A percentile compares a stretch with the other conserved stretches of the same genome.
Evolutionary conservation across 2,888 invertebrate species (phyloP).

Genomic region (Acleris laterana): DNA sequence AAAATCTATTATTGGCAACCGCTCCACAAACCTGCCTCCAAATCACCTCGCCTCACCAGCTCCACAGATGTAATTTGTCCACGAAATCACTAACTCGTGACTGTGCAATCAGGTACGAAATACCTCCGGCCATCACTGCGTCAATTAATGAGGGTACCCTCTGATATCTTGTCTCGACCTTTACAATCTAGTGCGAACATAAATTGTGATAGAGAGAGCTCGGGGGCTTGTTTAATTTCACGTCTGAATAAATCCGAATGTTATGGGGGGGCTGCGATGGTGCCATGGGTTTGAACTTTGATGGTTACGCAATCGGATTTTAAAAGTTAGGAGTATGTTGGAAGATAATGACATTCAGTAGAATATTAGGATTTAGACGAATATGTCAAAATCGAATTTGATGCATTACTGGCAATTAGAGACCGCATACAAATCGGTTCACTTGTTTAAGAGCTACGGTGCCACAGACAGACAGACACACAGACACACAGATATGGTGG

Average conservation of each 20-base stretch:
- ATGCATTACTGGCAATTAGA: too few species aligned
- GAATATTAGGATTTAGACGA: too few species aligned
- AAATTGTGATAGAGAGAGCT: constrained; percentile 77
- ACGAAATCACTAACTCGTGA: constrained; percentile 16
- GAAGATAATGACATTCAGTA: too few species aligned
- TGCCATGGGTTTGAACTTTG: constrained; percentile 13
- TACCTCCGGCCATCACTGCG: constrained; percentile 42
- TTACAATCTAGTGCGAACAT: constrained; percentile 80
- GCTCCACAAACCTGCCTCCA: neutral
- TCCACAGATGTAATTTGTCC: constrained; percentile 16
- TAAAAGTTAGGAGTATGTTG: too few species aligned
- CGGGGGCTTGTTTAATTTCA: constrained; percentile 81
- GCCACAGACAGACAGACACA: too few species aligned
- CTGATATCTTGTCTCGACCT: constrained; percentile 61
- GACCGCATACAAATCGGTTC: too few species aligned
- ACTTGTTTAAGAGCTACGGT: too few species aligned
- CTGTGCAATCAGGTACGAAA: constrained; percentile 36
- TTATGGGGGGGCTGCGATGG: constrained; percentile 51
- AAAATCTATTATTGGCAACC: neutral
- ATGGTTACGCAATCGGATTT: neutral
- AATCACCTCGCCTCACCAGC: neutral
- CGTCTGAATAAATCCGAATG: constrained; percentile 83
- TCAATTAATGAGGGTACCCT: constrained; percentile 73
- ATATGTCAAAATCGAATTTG: too few species aligned
- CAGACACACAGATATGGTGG: too few species aligned